These are phyloP conservation scores for Rhyacophila brunnea DNA, from an alignment of 1,140 invertebrate genomes.

Conservation along the genomic window DNA sequence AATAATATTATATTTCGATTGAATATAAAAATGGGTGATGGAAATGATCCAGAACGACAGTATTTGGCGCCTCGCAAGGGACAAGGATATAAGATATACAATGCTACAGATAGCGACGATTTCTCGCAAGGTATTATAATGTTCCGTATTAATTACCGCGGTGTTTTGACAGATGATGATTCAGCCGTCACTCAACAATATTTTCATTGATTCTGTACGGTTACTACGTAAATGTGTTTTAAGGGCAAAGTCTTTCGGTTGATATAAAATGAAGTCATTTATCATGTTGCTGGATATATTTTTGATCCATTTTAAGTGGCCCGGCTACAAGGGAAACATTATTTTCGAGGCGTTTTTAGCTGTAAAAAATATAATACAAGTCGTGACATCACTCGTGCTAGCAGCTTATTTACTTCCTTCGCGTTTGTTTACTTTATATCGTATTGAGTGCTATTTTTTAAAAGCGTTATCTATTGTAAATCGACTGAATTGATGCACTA, in stretches of 20 bases:
- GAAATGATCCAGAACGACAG: constrained; percentile 51
- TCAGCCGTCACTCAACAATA: constrained; percentile 42
- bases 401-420: too few relatives aligned
- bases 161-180: constrained; percentile 53
- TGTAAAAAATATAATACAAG: too few relatives aligned
- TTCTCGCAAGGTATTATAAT: constrained; percentile 12
- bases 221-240: constrained; percentile 31
- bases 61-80: constrained; percentile 43
- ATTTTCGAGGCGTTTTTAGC: too few relatives aligned
- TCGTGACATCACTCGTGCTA: too few relatives aligned
- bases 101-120: constrained; percentile 8
- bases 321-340: too few relatives aligned
- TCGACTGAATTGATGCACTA: too few relatives aligned
- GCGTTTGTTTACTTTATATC: too few relatives aligned
- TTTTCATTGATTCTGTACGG: constrained; percentile 30
- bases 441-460: too few relatives aligned
- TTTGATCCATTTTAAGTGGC: too few relatives aligned
- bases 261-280: too few relatives aligned
- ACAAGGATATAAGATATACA: constrained; percentile 3
- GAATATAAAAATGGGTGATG: constrained; percentile 44
- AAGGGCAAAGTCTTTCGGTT: constrained; percentile 31
- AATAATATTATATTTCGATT: neutral
- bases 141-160: constrained; percentile 27
- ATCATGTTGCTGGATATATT: too few relatives aligned
- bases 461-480: too few relatives aligned